Percentiles rank a stretch among this genome's conserved stretches.
phyloP scores from a whole-genome alignment of 2,888 invertebrate genomes.

The Phyto melanocephala region DNA sequence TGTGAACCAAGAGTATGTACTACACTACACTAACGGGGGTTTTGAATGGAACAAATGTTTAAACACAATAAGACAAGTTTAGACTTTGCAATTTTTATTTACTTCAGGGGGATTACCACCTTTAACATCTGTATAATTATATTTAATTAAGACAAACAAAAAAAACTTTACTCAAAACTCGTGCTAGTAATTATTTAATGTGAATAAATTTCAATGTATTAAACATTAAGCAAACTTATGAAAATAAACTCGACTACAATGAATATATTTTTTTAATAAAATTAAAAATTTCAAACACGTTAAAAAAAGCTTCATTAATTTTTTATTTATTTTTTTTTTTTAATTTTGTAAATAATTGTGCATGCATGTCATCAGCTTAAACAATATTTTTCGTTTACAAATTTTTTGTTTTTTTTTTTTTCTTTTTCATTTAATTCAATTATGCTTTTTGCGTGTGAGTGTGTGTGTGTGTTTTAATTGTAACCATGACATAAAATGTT shows the following conservation, averaged over 20 bases:
- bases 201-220: neutral
- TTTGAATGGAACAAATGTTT: no score
- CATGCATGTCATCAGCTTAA: slow-evolving; percentile 51
- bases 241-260: neutral
- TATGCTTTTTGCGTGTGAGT: neutral
- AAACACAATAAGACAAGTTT: no score
- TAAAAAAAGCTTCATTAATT: slow-evolving; percentile 40
- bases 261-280: no score
- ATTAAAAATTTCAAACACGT: slow-evolving; percentile 52
- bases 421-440: slow-evolving; percentile 7
- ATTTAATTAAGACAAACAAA: neutral
- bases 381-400: slow-evolving; percentile 10
- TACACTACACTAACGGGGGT: no score
- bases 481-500: slow-evolving; percentile 61
- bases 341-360: slow-evolving; percentile 44
- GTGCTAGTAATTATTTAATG: neutral
- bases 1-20: no score
- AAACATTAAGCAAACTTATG: neutral
- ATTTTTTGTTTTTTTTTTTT: slow-evolving; percentile 12
- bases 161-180: neutral
- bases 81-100: neutral
- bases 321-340: neutral
- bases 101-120: neutral
- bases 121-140: neutral
- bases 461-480: slow-evolving; percentile 35